Percentiles rank a stretch among this genome's conserved stretches.
phyloP scores from a whole-genome alignment of 64 coral and sea anemone species.

The Dendronephthya gigantea region DNA sequence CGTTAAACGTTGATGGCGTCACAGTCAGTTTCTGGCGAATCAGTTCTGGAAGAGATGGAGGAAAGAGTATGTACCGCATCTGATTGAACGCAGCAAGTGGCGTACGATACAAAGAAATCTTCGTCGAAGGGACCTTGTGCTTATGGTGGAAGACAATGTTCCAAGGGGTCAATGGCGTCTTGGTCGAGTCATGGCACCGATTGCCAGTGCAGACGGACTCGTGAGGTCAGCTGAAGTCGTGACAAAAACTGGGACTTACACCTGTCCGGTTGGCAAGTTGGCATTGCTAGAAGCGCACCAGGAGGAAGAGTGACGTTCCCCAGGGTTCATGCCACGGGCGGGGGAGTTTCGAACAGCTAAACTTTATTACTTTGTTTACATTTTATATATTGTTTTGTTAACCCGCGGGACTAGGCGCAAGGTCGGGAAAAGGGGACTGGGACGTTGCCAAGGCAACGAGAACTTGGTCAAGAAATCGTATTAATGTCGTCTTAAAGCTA shows the following conservation, averaged over 20 bases:
- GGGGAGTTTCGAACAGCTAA: constrained; percentile 4
- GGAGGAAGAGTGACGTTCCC: not conserved
- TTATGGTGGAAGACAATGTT: not conserved
- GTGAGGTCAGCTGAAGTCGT: not conserved
- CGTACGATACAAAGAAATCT: not conserved
- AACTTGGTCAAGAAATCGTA: too few relatives aligned
- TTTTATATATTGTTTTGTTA: too few relatives aligned
- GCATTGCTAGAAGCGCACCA: not conserved
- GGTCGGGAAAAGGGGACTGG: too few relatives aligned
- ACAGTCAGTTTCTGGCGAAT: not conserved
- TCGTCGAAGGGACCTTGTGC: not conserved
- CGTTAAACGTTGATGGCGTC: not conserved
- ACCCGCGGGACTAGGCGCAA: too few relatives aligned
- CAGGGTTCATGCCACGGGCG: not conserved
- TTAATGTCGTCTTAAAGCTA: too few relatives aligned
- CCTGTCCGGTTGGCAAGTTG: not conserved
- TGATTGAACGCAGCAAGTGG: not conserved
- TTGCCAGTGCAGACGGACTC: not conserved
- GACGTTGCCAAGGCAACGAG: too few relatives aligned
- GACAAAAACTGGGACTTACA: not conserved
- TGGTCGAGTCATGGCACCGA: not conserved
- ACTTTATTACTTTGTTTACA: too few relatives aligned
- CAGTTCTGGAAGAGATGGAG: not conserved
- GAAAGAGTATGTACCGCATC: not conserved
- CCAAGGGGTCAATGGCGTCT: not conserved